Evolutionary conservation across 1,140 invertebrate genomes (phyloP), one percentile per base, ranked within the genome.

Genomic region (Brachionus paranguensis): DNA sequence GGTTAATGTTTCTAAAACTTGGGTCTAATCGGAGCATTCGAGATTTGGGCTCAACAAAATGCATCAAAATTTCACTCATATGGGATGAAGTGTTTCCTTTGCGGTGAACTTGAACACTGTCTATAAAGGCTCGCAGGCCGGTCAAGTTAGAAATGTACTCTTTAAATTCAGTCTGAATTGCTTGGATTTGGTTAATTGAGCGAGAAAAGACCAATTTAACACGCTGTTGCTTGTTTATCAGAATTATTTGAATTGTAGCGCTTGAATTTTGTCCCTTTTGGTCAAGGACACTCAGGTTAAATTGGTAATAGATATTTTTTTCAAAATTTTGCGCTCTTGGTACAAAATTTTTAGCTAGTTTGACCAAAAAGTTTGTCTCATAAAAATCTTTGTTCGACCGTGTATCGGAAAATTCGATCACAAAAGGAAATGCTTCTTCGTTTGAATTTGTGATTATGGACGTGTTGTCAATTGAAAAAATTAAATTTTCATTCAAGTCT

Each of bases 1-100:
- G 43, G 17, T 81, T 60, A 12, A 72, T 72, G 11, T 2, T 41
- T 20, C n/a, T 37, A 43, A 41, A 72, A 20, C 8, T 72, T 20
- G 68, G 37, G 17, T 72, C 68, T n/a, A 72, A 43, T n/a, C 68
- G 29, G 2, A 72, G n/a, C 64, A 33, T 64, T 64, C 60, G 20
- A 10, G 64, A 60, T 37, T 41, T 60, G 10, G 78, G 53, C 37
- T 81, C 78, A 14, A 81, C 78, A 81, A 81, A 81, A 81, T 81
- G 78, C 37, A 81, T 43, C 24, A 81, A 47, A 43, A 81, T 81
- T 60, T 81, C 53, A 12, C 50, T 81, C 45, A 76, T 29, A 41
- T 81, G 50, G 12, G 10, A 24, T 11, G 50, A 37, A 24, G 11
- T 24, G n/a, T 81, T 76, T 50, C 14, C 43, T 14, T 17, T 47